Evolutionary conservation across 1,140 invertebrate species (phyloP), one percentile per base, ranked within the genome.

Genomic region (Hycleus cichorii): DNA sequence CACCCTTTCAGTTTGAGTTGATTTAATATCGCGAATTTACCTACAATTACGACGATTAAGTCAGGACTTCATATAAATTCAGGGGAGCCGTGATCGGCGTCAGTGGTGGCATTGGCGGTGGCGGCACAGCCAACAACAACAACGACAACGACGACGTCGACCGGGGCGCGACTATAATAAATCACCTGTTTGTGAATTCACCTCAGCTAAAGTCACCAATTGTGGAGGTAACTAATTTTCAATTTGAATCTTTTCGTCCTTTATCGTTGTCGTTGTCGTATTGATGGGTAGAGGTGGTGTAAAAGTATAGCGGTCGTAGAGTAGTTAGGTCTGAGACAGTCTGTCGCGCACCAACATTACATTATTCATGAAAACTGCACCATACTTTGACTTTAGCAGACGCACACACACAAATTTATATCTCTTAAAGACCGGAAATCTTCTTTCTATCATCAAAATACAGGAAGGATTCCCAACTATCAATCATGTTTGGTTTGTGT

Each of bases 341-440:
- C 66, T 68, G 66, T 68, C 66, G 64, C 66, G 45, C 48, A 59
- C 59, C 57, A 56, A 69, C 63, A 62, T 57, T 69, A 69, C 68
- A 69, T 69, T 66, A 69, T 69, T 69, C 68, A 69, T 69, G 68
- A 68, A 68, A 64, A 62, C 32, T 57, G 63, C 54, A 60, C 57
- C 58, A 60, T 58, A 62, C 64, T 51, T 32, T 60, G 32, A 32
- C 32, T 32, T 7, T 7, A 32, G 7, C 32, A 32, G 4, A 32
- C 32, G 18, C 18, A 32, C 32, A 32, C 7, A 7, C 32, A 62
- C 65, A 66, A 66, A 68, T 68, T 69, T 69, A 66, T 69, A 68
- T 69, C 66, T 66, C 66, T 58, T 64, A 60, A 66, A 64, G 48
- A 62, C 44, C 57, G 43, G 49, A 49, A 46, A 57, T 57, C 32